These are phyloP conservation scores for Tolmerus cingulatus DNA, from an alignment of 2,888 invertebrate genomes.

Conservation along the genomic window DNA sequence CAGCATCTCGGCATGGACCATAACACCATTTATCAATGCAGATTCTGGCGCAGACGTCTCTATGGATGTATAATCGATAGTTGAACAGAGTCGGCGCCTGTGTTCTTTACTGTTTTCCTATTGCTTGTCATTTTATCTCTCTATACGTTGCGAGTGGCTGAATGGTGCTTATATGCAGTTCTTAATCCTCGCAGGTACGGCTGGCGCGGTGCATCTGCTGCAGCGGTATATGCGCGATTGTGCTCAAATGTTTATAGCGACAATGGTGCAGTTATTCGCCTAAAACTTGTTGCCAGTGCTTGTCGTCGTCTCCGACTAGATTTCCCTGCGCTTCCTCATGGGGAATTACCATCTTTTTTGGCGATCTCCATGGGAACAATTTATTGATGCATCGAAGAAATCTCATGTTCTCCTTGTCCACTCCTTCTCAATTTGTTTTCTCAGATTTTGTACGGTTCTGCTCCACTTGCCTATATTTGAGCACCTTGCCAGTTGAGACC, in stretches of 20 bases:
- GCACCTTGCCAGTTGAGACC: background rate
- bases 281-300: background rate
- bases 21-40: conserved; percentile 42
- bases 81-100: conserved; percentile 50
- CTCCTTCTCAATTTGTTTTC: conserved; percentile 19
- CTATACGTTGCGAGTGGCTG: conserved; percentile 3
- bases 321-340: background rate
- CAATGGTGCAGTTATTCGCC: conserved; percentile 32
- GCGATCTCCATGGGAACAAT: conserved; percentile 22
- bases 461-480: conserved; percentile 7
- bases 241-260: conserved; percentile 32
- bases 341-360: conserved; percentile 19
- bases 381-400: conserved; percentile 8
- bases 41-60: conserved; percentile 36
- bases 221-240: conserved; percentile 11
- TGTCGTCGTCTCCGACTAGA: background rate
- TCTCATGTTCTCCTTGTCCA: conserved; percentile 1
- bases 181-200: background rate
- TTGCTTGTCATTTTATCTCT: conserved; percentile 51
- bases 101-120: conserved; percentile 53
- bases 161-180: conserved; percentile 28
- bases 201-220: conserved; percentile 3
- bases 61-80: conserved; percentile 43
- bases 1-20: conserved; percentile 29
- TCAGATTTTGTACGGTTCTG: background rate